Evolutionary conservation across 1,140 invertebrate genomes (phyloP), one percentile per base, ranked within the genome.

Genomic region (Vanessa tameamea): DNA sequence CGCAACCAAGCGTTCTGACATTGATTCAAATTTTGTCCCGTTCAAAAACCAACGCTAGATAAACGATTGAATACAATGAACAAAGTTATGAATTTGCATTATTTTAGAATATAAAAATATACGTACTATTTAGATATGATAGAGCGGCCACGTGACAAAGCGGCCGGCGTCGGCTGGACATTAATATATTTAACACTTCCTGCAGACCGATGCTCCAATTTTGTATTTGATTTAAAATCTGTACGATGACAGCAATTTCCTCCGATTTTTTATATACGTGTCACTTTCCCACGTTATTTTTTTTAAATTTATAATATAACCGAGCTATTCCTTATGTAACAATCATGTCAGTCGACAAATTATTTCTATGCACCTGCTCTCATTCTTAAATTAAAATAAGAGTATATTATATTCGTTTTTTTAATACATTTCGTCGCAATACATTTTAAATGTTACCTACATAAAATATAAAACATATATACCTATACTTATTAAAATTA

Each of bases 171-270:
- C 80, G 67, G 69, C 77, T 81, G 74, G 85, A 88, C 86, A 81
- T 85, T 87, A 86, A 86, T 87, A 86, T 84, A 91, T 90, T 89
- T 81, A 79, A 84, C 81, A 86, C 82, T 88, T 91, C 89, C 89
- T 83, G 84, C 73, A 85, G 82, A 89, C 88, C 85, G 83, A 86
- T 90, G 88, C 85, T 87, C 88, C 86, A 90, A 89, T 91, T 91
- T 89, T 90, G 81, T 87, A 83, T 91, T 87, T 90, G 87, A 91
- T 91, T 90, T 91, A 91, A 87, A 84, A 83, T 79, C 80, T 74
- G 73, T 74, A 71, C 81, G 88, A 48, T 85, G 89, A 91, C 88
- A 87, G 81, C 84, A 80, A 85, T 90, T 89, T 91, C 89, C 89
- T 89, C 73, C 80, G 74, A 82, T 87, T 85, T 84, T 82, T 73